Evolutionary conservation across 2,113 vertebrate genomes (phyloP).

Genomic region (Pseudorectes ferrugineus): DNA sequence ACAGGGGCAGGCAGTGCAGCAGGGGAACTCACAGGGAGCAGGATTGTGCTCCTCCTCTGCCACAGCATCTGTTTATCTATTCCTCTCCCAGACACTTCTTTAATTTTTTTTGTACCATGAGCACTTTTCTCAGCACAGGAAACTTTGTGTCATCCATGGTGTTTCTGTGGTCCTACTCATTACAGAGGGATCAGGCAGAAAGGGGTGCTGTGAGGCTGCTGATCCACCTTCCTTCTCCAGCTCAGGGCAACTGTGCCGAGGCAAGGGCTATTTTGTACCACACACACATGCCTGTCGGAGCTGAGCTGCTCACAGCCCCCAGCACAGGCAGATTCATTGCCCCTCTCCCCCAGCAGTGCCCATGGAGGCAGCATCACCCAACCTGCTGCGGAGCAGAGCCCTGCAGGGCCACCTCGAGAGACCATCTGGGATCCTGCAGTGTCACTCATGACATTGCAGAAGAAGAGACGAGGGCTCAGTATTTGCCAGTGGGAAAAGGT

Average conservation of each 20-base stretch:
- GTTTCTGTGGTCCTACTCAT: background rate
- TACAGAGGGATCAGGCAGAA: background rate
- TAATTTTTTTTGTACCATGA: background rate
- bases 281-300: accelerated
- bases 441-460: background rate
- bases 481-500: background rate
- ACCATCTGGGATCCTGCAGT: background rate
- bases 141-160: background rate
- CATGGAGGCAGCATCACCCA: accelerated
- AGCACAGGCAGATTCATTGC: background rate
- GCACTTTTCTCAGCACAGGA: background rate
- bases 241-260: background rate
- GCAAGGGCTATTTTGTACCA: background rate
- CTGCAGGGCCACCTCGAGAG: accelerated
- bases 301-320: background rate
- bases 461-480: background rate
- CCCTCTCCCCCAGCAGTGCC: background rate
- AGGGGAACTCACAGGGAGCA: background rate
- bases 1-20: background rate
- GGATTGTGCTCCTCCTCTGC: background rate
- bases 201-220: background rate
- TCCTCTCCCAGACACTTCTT: background rate
- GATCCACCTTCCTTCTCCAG: background rate
- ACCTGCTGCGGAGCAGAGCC: background rate
- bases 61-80: background rate